A percentile compares a stretch with the other conserved stretches of the same genome.
Evolutionary conservation across 2,797 vertebrate genomes (phyloP).

Genomic region (Notamacropus eugenii): DNA sequence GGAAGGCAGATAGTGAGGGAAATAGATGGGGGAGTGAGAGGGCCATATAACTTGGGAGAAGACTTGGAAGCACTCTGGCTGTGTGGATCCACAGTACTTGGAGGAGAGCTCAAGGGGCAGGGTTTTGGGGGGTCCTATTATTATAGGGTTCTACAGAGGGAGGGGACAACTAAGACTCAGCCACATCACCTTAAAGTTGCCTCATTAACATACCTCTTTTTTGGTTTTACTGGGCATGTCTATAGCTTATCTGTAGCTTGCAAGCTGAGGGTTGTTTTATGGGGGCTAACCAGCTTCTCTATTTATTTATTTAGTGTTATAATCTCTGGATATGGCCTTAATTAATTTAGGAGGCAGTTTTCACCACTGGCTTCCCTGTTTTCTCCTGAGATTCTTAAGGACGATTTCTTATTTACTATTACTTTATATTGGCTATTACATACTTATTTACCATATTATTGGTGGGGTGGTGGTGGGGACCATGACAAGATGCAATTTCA

Average conservation of each 20-base stretch:
- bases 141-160: background rate
- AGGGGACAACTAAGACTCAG: background rate
- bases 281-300: background rate
- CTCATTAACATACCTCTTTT: background rate
- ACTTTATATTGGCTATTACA: background rate
- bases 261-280: background rate
- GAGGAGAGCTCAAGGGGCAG: background rate
- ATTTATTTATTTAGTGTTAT: background rate
- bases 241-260: background rate
- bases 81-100: background rate
- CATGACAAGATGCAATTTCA: background rate
- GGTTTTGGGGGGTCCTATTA: background rate
- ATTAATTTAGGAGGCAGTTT: background rate
- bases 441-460: background rate
- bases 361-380: background rate
- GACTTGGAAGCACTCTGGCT: background rate
- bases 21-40: background rate
- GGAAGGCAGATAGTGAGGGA: background rate
- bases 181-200: background rate
- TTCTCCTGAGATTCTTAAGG: background rate
- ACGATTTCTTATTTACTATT: background rate
- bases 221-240: background rate
- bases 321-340: background rate
- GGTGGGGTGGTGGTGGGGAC: background rate
- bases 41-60: background rate